Conservation (phyloP, 2,113 vertebrate genomes). For the Carassius auratus region DNA sequence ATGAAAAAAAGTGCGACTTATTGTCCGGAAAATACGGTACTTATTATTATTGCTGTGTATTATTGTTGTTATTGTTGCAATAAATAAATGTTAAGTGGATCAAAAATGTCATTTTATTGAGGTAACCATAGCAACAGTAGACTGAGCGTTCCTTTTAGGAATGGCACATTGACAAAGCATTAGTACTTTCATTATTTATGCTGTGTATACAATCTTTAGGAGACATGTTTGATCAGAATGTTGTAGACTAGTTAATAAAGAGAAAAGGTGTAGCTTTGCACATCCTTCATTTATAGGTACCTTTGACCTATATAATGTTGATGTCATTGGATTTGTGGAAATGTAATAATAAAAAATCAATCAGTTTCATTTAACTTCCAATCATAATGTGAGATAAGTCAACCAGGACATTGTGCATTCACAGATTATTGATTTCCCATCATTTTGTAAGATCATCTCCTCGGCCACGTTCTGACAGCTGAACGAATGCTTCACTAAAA, state of each 20-base stretch:
- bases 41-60: too few species aligned
- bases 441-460: slow-evolving; percentile 6
- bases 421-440: slow-evolving; percentile 25
- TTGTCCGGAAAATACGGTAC: too few species aligned
- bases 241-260: background rate
- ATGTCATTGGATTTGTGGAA: background rate
- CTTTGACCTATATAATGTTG: background rate
- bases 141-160: background rate
- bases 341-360: background rate
- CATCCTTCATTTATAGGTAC: background rate
- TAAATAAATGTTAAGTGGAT: background rate
- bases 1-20: too few species aligned
- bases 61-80: too few species aligned
- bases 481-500: background rate
- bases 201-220: background rate
- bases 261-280: background rate
- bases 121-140: background rate
- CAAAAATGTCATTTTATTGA: background rate
- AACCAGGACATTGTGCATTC: background rate
- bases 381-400: background rate
- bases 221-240: background rate
- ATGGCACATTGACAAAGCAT: background rate
- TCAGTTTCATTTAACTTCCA: background rate
- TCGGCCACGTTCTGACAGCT: slow-evolving; percentile 3
- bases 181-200: too few species aligned